These are phyloP conservation scores for Vulpes vulpes DNA, from an alignment of 2,113 vertebrate genomes.

Conservation along the genomic window DNA sequence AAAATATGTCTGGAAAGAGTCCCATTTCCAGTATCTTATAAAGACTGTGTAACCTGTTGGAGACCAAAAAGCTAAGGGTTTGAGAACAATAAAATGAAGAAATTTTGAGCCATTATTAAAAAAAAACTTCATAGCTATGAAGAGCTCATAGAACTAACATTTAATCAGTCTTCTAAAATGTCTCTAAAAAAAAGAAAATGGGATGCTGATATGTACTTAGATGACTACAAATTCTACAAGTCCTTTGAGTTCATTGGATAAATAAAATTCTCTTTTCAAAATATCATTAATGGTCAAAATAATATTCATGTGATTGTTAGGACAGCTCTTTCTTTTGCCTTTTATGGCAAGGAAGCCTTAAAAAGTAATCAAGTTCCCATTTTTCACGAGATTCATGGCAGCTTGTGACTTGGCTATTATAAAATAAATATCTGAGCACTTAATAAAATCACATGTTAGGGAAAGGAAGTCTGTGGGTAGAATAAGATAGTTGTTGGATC, in stretches of 20 bases:
- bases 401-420: not conserved
- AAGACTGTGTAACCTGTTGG: not conserved
- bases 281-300: not conserved
- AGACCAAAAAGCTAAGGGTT: not conserved
- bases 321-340: not conserved
- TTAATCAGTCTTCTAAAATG: slow-evolving; percentile 7
- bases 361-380: not conserved
- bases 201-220: not conserved
- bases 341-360: not conserved
- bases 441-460: slow-evolving; percentile 50
- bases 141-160: not conserved
- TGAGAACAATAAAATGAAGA: not conserved
- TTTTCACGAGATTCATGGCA: not conserved
- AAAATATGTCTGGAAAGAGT: not conserved
- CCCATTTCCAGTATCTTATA: not conserved
- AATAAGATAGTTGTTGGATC: slow-evolving; percentile 11
- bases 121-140: not conserved
- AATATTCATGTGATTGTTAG: not conserved
- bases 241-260: slow-evolving; percentile 6
- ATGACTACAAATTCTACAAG: not conserved
- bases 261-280: slow-evolving; percentile 30
- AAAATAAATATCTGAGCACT: slow-evolving; percentile 18
- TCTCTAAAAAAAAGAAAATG: not conserved
- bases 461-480: not conserved
- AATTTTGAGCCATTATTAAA: not conserved